phyloP scores from a whole-genome alignment of 2,797 vertebrate genomes.

The Hyperoplus lanceolatus region DNA sequence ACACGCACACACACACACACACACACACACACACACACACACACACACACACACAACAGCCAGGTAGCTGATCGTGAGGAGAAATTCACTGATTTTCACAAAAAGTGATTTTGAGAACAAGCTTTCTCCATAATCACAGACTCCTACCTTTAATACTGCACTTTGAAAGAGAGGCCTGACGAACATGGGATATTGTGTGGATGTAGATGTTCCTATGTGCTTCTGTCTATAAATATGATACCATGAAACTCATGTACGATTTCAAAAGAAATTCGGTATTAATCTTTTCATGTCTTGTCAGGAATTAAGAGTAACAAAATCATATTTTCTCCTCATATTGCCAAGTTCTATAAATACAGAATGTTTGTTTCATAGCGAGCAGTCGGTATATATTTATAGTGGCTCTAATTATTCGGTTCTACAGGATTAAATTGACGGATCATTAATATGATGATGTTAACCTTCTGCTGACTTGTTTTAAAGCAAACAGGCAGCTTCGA shows the following conservation, averaged over 20 bases:
- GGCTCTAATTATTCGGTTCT: slow-evolving; percentile 3
- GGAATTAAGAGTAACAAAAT: neutral
- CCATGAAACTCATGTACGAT: neutral
- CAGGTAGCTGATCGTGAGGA: no score
- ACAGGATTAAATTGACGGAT: neutral
- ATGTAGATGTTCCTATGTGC: neutral
- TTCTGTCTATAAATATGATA: neutral
- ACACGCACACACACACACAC: no score
- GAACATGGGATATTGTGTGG: neutral
- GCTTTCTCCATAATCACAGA: no score
- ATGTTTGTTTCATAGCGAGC: neutral
- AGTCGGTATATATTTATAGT: slow-evolving; percentile 2
- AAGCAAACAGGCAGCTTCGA: neutral
- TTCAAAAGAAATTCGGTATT: neutral
- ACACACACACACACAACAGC: no score
- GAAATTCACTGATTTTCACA: no score
- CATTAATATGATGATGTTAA: slow-evolving; percentile 18
- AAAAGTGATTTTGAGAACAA: no score
- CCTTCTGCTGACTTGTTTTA: slow-evolving; percentile 19
- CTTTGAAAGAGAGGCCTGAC: neutral
- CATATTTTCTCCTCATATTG: neutral
- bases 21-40: no score
- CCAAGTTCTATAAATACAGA: neutral
- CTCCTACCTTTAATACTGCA: neutral
- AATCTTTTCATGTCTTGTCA: neutral